Evolutionary conservation across 2,797 vertebrate genomes (phyloP).

Genomic region (Chloroceryle amazona): DNA sequence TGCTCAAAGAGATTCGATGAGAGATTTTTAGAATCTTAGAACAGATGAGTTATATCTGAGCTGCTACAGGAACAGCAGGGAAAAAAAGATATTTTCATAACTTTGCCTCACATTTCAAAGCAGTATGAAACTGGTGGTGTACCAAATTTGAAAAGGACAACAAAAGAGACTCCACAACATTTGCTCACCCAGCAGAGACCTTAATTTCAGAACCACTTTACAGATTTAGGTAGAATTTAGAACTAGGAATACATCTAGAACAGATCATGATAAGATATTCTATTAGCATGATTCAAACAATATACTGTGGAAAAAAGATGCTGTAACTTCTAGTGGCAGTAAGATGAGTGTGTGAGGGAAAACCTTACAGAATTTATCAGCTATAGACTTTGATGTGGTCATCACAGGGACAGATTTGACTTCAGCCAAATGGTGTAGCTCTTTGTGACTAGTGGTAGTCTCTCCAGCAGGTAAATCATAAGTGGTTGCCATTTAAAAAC

Average conservation of each 20-base stretch:
- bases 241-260: background rate
- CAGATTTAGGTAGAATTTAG: background rate
- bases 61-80: background rate
- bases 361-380: background rate
- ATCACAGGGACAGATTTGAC: background rate
- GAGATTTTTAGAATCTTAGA: background rate
- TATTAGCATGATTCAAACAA: background rate
- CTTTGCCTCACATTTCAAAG: background rate
- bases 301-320: background rate
- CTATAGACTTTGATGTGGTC: background rate
- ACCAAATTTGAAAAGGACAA: background rate
- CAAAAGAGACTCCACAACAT: accelerated
- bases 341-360: background rate
- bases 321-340: background rate
- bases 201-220: background rate
- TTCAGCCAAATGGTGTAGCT: background rate
- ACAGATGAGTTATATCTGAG: background rate
- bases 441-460: background rate
- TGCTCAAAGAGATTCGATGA: background rate
- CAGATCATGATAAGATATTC: background rate
- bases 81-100: background rate
- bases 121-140: background rate
- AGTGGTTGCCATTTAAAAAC: background rate
- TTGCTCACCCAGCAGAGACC: background rate
- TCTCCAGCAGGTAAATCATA: background rate